phyloP scores from a whole-genome alignment of 2,113 vertebrate genomes.

The Hypocryptadius cinnamomeus region DNA sequence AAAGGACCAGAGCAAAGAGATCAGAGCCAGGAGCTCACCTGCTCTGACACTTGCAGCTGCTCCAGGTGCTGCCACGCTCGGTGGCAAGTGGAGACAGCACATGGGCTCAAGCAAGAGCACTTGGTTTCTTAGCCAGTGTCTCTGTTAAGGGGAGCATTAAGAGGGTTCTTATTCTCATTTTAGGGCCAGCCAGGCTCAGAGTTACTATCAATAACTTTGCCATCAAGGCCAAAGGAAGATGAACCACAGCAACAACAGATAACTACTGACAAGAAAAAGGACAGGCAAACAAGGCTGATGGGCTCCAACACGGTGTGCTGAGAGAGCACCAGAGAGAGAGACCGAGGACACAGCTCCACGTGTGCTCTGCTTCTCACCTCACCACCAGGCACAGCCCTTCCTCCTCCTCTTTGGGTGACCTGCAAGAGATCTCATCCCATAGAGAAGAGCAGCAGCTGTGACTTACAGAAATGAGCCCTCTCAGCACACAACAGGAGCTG shows the following conservation, averaged over 20 bases:
- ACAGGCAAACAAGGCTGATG: background rate
- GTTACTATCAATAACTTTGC: background rate
- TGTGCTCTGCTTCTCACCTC: background rate
- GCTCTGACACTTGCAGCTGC: background rate
- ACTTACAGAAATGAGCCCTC: background rate
- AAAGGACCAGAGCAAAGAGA: background rate
- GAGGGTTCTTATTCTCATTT: background rate
- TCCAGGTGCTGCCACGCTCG: background rate
- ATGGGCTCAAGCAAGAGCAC: background rate
- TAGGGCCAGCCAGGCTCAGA: background rate
- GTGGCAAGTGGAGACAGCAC: background rate
- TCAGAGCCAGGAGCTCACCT: background rate
- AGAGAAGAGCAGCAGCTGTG: background rate
- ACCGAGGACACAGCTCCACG: accelerated
- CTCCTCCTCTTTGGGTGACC: background rate
- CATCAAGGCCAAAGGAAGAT: background rate
- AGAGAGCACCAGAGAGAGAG: background rate
- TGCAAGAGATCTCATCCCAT: background rate
- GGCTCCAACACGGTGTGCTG: background rate
- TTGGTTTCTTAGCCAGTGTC: background rate
- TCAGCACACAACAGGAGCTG: background rate
- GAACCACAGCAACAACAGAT: background rate
- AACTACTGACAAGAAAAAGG: background rate
- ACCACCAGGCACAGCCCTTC: background rate
- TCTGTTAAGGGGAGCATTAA: background rate